Evolutionary conservation across 92 coral and sea anemone species (phyloP).

Genomic region (Nematostella vectensis): DNA sequence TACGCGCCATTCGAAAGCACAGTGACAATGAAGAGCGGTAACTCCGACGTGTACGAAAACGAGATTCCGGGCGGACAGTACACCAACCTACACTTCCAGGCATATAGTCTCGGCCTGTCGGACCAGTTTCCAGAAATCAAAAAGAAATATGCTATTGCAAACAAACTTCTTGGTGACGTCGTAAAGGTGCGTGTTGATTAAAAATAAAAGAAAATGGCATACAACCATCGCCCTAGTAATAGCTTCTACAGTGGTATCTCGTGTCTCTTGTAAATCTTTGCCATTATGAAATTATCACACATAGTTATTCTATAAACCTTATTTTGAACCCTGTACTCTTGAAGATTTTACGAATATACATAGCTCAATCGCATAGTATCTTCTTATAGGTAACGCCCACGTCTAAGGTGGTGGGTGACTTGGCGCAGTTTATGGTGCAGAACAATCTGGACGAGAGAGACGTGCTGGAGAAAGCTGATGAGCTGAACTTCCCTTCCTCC

Average conservation of each 20-base stretch:
- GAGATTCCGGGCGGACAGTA: slow-evolving; percentile 99
- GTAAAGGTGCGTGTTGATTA: slow-evolving; percentile 84
- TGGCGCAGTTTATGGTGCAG: slow-evolving; percentile 98
- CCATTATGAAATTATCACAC: too few species aligned
- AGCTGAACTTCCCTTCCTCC: slow-evolving; percentile 88
- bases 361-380: too few species aligned
- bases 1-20: slow-evolving; percentile 98
- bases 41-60: slow-evolving; percentile 96
- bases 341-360: too few species aligned
- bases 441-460: slow-evolving; percentile 88
- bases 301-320: too few species aligned
- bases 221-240: too few species aligned
- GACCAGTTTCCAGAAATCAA: slow-evolving; percentile 90
- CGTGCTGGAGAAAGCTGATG: slow-evolving; percentile 68
- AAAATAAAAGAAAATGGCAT: too few species aligned
- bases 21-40: slow-evolving; percentile 94
- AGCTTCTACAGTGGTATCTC: too few species aligned
- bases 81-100: slow-evolving; percentile 99
- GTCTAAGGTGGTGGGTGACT: slow-evolving; percentile 95
- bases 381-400: slow-evolving; percentile 86
- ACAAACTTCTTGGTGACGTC: slow-evolving; percentile 79
- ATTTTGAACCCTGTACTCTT: too few species aligned
- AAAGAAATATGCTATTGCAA: slow-evolving; percentile 82
- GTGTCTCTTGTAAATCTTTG: too few species aligned
- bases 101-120: slow-evolving; percentile 89